Percentiles rank a stretch among this genome's conserved stretches.
Conservation (phyloP, 1,140 invertebrate genomes). For the Aleiodes sp. region DNA sequence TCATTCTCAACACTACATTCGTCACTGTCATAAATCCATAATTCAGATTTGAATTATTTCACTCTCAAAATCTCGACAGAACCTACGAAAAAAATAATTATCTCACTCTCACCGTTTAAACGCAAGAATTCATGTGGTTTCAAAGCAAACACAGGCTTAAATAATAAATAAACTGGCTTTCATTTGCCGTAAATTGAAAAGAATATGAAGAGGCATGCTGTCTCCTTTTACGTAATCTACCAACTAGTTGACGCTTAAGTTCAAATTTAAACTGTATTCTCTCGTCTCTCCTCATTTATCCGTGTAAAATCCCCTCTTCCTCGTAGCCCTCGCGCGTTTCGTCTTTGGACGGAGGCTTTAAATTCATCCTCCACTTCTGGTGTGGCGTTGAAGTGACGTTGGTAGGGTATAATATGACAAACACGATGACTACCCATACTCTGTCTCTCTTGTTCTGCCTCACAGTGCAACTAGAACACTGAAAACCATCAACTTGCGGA, state of each 20-base stretch:
- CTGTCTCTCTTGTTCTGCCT: slow-evolving; percentile 8
- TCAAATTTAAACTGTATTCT: slow-evolving; percentile 18
- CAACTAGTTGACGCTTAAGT: slow-evolving; percentile 1
- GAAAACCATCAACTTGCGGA: background rate
- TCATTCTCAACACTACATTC: no score
- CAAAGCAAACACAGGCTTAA: background rate
- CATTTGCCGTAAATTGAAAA: slow-evolving; percentile 18
- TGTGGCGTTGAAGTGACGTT: slow-evolving; percentile 23
- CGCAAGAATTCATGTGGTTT: no score
- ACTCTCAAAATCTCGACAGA: no score
- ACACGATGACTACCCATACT: slow-evolving; percentile 34
- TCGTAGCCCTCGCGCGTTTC: no score
- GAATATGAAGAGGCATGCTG: slow-evolving; percentile 10
- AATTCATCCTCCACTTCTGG: slow-evolving; percentile 13
- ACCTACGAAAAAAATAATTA: no score
- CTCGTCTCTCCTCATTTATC: no score
- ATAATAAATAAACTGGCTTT: background rate
- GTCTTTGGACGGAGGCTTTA: no score
- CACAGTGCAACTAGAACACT: background rate
- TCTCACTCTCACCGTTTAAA: no score
- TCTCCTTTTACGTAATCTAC: background rate
- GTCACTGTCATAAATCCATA: no score
- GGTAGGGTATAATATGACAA: slow-evolving; percentile 32
- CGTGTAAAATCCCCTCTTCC: no score
- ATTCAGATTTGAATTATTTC: no score